Conservation (phyloP, 2,797 vertebrate genomes). For the Enoplosus armatus region DNA sequence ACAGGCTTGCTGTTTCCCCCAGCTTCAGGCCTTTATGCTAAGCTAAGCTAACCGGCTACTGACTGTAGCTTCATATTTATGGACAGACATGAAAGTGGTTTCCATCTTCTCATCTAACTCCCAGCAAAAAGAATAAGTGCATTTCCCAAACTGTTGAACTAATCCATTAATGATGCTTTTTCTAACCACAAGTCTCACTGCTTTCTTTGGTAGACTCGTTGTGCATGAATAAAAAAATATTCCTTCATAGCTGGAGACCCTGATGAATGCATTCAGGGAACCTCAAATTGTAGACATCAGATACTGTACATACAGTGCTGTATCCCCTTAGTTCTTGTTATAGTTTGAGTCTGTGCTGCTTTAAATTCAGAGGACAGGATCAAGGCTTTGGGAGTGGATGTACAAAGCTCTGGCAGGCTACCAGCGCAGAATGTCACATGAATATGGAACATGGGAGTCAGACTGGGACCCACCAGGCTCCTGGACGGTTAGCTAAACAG, state of each 20-base stretch:
- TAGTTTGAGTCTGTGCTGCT: constrained; percentile 39
- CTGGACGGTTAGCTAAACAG: constrained; percentile 54
- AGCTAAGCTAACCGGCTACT: neutral
- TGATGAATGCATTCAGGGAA: constrained; percentile 15
- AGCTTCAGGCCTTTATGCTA: neutral
- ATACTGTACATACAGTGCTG: constrained; percentile 13
- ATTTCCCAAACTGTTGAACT: neutral
- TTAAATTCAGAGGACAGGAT: constrained; percentile 63
- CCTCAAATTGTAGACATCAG: constrained; percentile 16
- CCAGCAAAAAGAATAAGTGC: neutral
- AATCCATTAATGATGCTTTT: neutral
- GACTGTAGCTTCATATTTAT: too few relatives aligned
- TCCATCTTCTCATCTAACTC: neutral
- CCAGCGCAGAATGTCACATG: constrained; percentile 76
- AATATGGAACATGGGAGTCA: constrained; percentile 71
- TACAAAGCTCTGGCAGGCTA: constrained; percentile 57
- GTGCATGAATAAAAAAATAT: neutral
- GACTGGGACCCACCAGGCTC: constrained; percentile 48
- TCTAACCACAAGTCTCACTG: neutral
- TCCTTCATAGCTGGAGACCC: neutral
- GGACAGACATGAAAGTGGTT: neutral
- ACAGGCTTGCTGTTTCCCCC: neutral
- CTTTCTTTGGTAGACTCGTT: neutral
- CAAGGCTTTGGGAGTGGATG: constrained; percentile 42
- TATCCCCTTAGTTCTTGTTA: constrained; percentile 16